A percentile compares a stretch with the other conserved stretches of the same genome.
phyloP scores from a whole-genome alignment of 2,888 invertebrate genomes.

The Coremacera marginata region DNA sequence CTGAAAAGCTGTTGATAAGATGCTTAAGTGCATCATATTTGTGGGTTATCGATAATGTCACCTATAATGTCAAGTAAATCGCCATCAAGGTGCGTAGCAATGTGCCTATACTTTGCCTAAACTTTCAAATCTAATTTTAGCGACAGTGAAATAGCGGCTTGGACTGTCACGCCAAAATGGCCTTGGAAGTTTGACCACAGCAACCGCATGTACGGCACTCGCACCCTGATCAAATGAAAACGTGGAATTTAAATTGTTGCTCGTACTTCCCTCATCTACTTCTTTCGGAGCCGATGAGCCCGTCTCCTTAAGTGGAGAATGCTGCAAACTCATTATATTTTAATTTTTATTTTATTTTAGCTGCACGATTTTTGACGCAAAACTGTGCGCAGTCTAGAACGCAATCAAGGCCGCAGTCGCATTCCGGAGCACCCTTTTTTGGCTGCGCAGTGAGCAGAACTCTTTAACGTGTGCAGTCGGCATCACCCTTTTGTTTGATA shows the following conservation, averaged over 20 bases:
- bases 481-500: background rate
- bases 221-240: too few relatives aligned
- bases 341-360: background rate
- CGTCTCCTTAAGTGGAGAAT: conserved; percentile 11
- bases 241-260: too few relatives aligned
- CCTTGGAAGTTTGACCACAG: conserved; percentile 13
- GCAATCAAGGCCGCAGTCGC: too few relatives aligned
- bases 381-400: background rate
- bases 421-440: background rate
- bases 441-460: background rate
- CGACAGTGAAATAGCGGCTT: conserved; percentile 4
- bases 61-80: conserved; percentile 24
- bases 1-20: conserved; percentile 27
- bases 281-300: too few relatives aligned
- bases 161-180: conserved; percentile 29
- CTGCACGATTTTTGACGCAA: background rate
- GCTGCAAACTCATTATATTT: background rate
- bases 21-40: conserved; percentile 35
- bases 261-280: too few relatives aligned
- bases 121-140: conserved; percentile 12
- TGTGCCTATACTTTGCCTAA: conserved; percentile 2
- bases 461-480: too few relatives aligned
- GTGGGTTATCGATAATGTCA: conserved; percentile 27
- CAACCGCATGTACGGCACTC: background rate
- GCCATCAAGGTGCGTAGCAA: conserved; percentile 13